Evolutionary conservation across 2,888 invertebrate genomes (phyloP), one percentile per base, ranked within the genome.

Genomic region (Eupithecia subfuscata): DNA sequence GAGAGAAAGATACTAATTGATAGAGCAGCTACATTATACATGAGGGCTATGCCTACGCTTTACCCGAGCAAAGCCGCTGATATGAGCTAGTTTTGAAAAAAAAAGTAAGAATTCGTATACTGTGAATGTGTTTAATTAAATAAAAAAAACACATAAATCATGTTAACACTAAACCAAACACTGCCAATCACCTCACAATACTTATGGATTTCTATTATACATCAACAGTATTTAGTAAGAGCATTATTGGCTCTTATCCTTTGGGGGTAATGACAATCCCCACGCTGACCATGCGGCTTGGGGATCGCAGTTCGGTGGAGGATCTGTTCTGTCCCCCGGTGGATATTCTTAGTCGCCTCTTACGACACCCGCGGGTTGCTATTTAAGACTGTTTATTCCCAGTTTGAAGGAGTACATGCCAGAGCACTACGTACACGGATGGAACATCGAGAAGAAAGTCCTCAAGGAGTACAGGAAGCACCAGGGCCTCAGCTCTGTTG

Each of bases 351-450:
- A 8, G n/a, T n/a, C n/a, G 52, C n/a, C 9, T 52, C 52, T 18
- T 52, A 52, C 52, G n/a, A n/a, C 1, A 52, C 52, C n/a, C n/a
- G n/a, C 11, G 52, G 52, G 52, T 52, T n/a, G 0, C n/a, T 52
- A n/a, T 52, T 52, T 52, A 52, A 1, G 8, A 52, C n/a, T n/a
- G 9, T 43, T n/a, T 71, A 43, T 56, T 60, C 7, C 67, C 91
- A 99, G 98, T 86, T 94, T 99, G 75, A 98, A 97, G 88, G 99
- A 99, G 90, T 99, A 99, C 88, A 95, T 99, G 43, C 99, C 99
- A 0, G 97, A 97, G 85, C 98, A 98, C 68, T 99, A 99, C 91
- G 95, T 97, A 37, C 98, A 98, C 89, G 96, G 97, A 1, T 98
- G 99, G 95, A 97, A 97, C 67, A 97, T 99, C 70, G 99, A 99